Base-by-base conservation (phyloP, 2,797 vertebrate species). In the Linurgus olivaceus region DNA sequence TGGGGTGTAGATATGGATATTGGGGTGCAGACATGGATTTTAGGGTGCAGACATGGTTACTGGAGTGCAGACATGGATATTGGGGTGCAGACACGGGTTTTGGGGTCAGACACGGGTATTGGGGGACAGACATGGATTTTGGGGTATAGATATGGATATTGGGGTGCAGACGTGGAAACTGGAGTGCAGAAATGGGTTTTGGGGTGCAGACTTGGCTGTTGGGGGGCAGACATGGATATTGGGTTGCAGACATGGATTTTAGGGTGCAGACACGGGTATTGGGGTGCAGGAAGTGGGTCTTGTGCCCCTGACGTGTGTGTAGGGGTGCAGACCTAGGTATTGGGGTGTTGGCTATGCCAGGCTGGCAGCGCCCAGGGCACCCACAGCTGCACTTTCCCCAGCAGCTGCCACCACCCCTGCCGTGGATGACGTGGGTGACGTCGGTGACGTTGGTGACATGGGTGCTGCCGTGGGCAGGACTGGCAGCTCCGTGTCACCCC, bases 61-160 rank as follows among this genome's bases (percentile, higher is more conserved):
- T 51, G 28, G 28, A 11, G 10, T 11, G 6, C 26, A 50, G 6
- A 50, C 16, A 28, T 28, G 16, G 28, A 0, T 5, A 2, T 31
- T 25, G 20, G 11, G 14, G 40, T 3, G 6, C 40, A 44, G 20
- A 29, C 2, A 1, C 5, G 6, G 11, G 0, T 5, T 9, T 9
- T 37, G 13, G 23, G 11, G 14, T 5, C 14, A 26, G 9, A 26
- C 6, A 17, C 10, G 15, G 25, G 2, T 6, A 1, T 17, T 50
- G 47, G 25, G 13, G 45, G 8, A 4, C 23, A 24, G 45, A 47
- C 23, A 8, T 13, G 11, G 54, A 11, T 42, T 4, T 9, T 10
- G 21, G 17, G 13, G 10, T 5, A 3, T 45, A 38, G 38, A 28
- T 11, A 3, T 0, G 6, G n/a, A 0, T 6, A 0, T 17, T 42